phyloP scores from a whole-genome alignment of 2,113 vertebrate genomes.

The Ahaetulla prasina region DNA sequence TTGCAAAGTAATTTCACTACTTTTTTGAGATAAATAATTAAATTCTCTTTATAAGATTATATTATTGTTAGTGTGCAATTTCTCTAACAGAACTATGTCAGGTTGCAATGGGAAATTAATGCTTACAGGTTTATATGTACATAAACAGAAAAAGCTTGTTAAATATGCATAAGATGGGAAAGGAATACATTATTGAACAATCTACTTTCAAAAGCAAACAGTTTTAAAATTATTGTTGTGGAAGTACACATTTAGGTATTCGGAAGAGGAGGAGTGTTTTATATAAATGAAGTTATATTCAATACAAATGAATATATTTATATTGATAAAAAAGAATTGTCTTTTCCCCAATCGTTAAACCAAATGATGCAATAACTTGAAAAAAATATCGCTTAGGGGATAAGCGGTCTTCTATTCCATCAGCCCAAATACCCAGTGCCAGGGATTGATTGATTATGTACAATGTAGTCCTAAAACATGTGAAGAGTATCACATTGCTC shows the following conservation, averaged over 20 bases:
- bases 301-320: neutral
- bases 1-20: conserved; percentile 25
- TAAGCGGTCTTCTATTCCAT: neutral
- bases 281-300: neutral
- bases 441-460: neutral
- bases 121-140: conserved; percentile 4
- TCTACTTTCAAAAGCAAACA: neutral
- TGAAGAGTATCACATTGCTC: neutral
- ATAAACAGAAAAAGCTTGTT: neutral
- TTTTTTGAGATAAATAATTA: conserved; percentile 54
- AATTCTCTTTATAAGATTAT: conserved; percentile 41
- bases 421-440: neutral
- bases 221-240: neutral
- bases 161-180: conserved; percentile 10
- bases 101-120: conserved; percentile 26
- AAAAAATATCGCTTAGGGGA: neutral
- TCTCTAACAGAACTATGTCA: conserved; percentile 22
- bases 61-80: conserved; percentile 32
- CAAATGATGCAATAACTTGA: neutral
- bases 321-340: neutral
- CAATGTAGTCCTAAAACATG: neutral
- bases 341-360: neutral
- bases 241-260: neutral
- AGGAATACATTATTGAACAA: conserved; percentile 15
- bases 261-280: neutral